Conservation (phyloP, 2,888 invertebrate genomes). For the Melieria crassipennis region DNA sequence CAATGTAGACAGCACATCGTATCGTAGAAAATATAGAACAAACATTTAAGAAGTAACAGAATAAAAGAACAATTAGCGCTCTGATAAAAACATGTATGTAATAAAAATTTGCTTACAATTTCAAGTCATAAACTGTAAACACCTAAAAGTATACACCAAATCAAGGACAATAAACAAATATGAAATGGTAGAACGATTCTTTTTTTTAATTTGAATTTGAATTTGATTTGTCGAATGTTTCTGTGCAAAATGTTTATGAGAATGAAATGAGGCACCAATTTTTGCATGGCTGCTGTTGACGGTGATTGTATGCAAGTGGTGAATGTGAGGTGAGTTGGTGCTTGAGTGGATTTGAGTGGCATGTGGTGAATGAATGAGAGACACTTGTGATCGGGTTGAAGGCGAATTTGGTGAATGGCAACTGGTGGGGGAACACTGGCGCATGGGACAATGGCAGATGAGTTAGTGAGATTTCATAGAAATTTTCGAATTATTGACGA, state of each 20-base stretch:
- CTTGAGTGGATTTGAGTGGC: constrained; percentile 8
- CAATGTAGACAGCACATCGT: no score
- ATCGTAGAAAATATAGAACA: neutral
- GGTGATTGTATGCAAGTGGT: neutral
- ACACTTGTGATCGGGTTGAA: constrained; percentile 8
- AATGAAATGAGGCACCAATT: neutral
- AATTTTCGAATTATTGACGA: constrained; percentile 35
- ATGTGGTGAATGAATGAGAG: constrained; percentile 6
- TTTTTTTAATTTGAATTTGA: neutral
- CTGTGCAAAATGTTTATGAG: constrained; percentile 30
- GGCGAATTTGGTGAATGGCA: constrained; percentile 13
- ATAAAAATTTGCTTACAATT: no score
- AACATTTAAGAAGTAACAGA: no score
- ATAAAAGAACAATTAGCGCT: neutral
- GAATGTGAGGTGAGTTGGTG: constrained; percentile 22
- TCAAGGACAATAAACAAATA: neutral
- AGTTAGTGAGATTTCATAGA: constrained; percentile 29
- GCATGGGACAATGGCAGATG: constrained; percentile 9
- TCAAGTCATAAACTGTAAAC: neutral
- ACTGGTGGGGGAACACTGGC: neutral
- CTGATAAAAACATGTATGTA: neutral
- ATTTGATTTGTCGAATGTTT: constrained; percentile 37
- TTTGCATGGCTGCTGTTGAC: neutral
- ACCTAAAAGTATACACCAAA: constrained; percentile 12
- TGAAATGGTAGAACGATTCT: neutral